A percentile compares a stretch with the other conserved stretches of the same genome.
Conservation (phyloP, 1,140 invertebrate species). For the Scylla paramamosain region DNA sequence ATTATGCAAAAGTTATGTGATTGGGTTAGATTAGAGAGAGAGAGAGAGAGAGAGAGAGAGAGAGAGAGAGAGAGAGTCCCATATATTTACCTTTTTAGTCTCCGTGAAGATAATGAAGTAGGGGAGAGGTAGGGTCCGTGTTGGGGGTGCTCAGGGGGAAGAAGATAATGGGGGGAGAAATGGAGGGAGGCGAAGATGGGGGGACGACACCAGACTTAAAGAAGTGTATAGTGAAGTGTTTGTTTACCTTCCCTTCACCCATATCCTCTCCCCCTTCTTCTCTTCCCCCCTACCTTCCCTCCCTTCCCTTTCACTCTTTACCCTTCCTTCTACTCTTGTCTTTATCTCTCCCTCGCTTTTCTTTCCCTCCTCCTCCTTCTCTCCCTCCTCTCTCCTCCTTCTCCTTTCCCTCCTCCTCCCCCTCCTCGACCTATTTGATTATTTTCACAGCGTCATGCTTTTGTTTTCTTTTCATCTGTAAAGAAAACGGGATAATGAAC, state of each 20-base stretch:
- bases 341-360: neutral
- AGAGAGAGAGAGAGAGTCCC: neutral
- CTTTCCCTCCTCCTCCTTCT: neutral
- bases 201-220: neutral
- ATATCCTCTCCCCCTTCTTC: neutral
- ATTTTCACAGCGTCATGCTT: neutral
- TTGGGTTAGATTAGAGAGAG: neutral
- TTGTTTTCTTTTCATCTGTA: neutral
- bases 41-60: neutral
- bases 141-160: neutral
- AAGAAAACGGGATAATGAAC: neutral
- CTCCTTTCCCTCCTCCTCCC: neutral
- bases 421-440: constrained; percentile 2
- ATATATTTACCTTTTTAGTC: constrained; percentile 1
- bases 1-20: too few relatives aligned
- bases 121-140: neutral
- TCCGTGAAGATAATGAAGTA: neutral
- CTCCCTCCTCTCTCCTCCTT: neutral
- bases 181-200: neutral
- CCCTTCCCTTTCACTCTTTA: neutral
- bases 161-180: neutral
- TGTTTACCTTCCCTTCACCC: constrained; percentile 11
- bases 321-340: neutral
- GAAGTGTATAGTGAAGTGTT: constrained; percentile 32
- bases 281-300: neutral